Percentiles rank a stretch among this genome's conserved stretches.
These are phyloP conservation scores for Abrostola tripartita DNA, from an alignment of 2,888 invertebrate genomes.

Conservation along the genomic window DNA sequence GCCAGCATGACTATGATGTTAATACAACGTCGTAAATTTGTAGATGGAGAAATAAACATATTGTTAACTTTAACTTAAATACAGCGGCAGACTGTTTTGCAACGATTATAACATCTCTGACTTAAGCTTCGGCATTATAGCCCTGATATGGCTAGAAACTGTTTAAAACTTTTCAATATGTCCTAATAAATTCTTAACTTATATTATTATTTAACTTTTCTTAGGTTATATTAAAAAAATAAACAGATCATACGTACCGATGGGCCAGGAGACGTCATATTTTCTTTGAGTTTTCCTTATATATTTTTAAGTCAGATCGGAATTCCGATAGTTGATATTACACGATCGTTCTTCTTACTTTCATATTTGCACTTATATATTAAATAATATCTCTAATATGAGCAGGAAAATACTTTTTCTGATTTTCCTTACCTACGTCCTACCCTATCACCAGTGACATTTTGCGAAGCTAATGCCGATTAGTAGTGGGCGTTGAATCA, in stretches of 20 bases:
- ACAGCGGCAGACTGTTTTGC: too few relatives aligned
- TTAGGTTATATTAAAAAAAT: constrained; percentile 6
- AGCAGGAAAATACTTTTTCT: background rate
- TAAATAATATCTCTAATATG: background rate
- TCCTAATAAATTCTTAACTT: too few relatives aligned
- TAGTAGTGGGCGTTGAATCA: too few relatives aligned
- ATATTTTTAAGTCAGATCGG: background rate
- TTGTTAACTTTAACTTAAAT: too few relatives aligned
- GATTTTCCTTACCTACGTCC: background rate
- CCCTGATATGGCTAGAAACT: too few relatives aligned
- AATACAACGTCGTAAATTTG: too few relatives aligned
- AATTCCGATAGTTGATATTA: constrained; percentile 4
- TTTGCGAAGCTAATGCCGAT: constrained; percentile 1
- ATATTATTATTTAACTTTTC: too few relatives aligned
- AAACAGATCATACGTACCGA: constrained; percentile 59
- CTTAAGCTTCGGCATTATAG: too few relatives aligned
- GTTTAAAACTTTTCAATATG: too few relatives aligned
- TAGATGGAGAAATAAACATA: too few relatives aligned
- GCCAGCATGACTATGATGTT: too few relatives aligned
- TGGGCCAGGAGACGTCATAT: constrained; percentile 62
- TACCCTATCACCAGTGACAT: background rate
- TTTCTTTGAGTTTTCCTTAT: constrained; percentile 15
- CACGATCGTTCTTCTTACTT: constrained; percentile 7
- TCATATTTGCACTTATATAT: constrained; percentile 28
- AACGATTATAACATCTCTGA: too few relatives aligned